Conservation (phyloP, 2,888 invertebrate species). For the Acrobeloides nanus region DNA sequence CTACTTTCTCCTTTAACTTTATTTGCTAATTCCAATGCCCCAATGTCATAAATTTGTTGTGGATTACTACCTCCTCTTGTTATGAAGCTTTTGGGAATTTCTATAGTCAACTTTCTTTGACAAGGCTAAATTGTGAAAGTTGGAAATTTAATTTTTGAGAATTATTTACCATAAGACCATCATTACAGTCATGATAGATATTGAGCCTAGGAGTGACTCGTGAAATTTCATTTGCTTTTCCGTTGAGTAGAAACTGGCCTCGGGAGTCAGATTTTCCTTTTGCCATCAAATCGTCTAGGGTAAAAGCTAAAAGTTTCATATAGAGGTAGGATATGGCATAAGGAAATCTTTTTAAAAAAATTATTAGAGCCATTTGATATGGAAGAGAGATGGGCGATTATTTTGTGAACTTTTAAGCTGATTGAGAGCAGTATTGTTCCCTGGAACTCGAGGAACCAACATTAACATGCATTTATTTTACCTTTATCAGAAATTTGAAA, state of each 20-base stretch:
- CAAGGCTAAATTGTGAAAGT: neutral
- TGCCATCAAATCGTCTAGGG: slow-evolving; percentile 8
- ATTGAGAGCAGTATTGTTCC: no score
- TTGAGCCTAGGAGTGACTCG: slow-evolving; percentile 6
- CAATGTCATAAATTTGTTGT: neutral
- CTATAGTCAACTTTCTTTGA: slow-evolving; percentile 1
- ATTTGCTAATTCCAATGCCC: neutral
- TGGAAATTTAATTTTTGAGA: neutral
- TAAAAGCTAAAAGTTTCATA: no score
- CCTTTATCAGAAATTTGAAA: no score
- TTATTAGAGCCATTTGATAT: no score
- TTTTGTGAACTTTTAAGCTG: no score
- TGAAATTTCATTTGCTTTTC: slow-evolving; percentile 2
- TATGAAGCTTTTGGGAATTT: slow-evolving; percentile 1
- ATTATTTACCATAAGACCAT: neutral
- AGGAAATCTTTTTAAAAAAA: no score
- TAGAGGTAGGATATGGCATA: no score
- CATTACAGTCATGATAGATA: neutral
- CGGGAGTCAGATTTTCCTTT: neutral
- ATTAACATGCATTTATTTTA: no score
- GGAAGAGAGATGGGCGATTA: no score
- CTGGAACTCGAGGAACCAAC: no score
- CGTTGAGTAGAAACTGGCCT: slow-evolving; percentile 5
- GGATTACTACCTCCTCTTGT: neutral
- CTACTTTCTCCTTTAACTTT: slow-evolving; percentile 1